Evolutionary conservation across 2,113 vertebrate genomes (phyloP).

Genomic region (Zapus hudsonius): DNA sequence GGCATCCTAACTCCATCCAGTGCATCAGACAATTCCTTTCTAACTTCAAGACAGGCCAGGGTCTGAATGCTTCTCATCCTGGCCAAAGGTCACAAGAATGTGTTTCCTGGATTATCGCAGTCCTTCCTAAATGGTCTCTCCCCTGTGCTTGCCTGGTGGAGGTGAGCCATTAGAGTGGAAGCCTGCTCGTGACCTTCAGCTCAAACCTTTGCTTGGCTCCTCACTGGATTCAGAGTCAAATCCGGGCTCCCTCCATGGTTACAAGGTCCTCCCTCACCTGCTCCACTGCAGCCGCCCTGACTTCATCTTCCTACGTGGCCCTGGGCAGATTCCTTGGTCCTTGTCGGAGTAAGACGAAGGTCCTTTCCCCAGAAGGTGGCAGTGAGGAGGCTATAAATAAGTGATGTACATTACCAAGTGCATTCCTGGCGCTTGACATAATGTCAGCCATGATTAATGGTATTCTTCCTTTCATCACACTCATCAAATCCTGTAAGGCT

Average conservation of each 20-base stretch:
- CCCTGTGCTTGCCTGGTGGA: neutral
- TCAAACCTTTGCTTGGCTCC: neutral
- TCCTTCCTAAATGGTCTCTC: neutral
- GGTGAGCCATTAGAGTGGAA: neutral
- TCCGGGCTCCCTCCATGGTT: neutral
- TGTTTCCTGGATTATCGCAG: neutral
- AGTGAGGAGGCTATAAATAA: neutral
- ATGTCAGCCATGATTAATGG: fast-evolving
- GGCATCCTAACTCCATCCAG: no score
- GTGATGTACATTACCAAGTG: neutral
- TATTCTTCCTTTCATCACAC: neutral
- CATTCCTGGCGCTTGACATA: neutral
- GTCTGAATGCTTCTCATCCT: neutral
- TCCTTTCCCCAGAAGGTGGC: neutral
- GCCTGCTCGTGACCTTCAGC: neutral
- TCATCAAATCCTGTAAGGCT: neutral
- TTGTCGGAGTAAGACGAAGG: neutral
- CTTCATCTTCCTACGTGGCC: neutral
- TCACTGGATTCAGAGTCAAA: neutral
- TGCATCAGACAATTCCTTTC: no score
- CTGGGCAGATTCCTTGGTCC: neutral
- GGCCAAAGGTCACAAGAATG: neutral
- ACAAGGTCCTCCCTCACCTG: neutral
- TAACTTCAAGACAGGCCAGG: neutral
- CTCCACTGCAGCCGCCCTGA: neutral